Base-by-base conservation (phyloP, 2,113 vertebrate genomes). In the Vulpes lagopus region DNA sequence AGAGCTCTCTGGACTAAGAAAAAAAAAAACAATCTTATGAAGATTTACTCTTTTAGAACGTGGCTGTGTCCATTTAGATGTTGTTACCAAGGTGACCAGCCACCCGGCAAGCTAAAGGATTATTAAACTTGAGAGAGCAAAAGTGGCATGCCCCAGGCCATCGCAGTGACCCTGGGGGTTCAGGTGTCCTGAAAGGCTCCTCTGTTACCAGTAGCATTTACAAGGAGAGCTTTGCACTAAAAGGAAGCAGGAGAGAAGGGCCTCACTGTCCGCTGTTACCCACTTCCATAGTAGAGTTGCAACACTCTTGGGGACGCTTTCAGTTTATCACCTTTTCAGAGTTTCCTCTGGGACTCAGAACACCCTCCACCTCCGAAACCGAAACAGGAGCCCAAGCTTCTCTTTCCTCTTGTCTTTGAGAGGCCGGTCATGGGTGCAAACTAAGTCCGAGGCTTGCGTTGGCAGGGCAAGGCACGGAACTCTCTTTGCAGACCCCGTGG, bases 41-140 rank as follows among this genome's bases (percentile, higher is more conserved):
- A 95, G 90, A 82, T 57, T 87, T 51, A 62, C 84, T 80, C 20
- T 91, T 93, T 87, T 19, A 60, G 73, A 95, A 95, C 71, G 55
- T 17, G 1, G 25, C 23, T 85, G n/a, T 35, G 27, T 80, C 64
- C 49, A 67, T 71, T 85, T 96, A 59, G 95, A 85, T 20, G n/a
- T 96, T 71, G 80, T 43, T 32, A 59, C 32, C 81, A 67, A 78
- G 86, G 73, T 53, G 83, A 74, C 43, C 19, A 71, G 65, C 17
- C 83, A 71, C 49, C 65, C 55, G 71, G 49, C 19, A 73, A 95
- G 51, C 53, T 49, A 60, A 85, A 57, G 20, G 60, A 74, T 76
- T 88, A 67, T 43, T 86, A 67, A 65, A 91, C 25, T 86, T 85
- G 73, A 81, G 83, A 89, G 51, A 55, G 16, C 53, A 89, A 95